phyloP scores from a whole-genome alignment of 53 echinoderm and acorn worm species.

The Actinopyga echinites region DNA sequence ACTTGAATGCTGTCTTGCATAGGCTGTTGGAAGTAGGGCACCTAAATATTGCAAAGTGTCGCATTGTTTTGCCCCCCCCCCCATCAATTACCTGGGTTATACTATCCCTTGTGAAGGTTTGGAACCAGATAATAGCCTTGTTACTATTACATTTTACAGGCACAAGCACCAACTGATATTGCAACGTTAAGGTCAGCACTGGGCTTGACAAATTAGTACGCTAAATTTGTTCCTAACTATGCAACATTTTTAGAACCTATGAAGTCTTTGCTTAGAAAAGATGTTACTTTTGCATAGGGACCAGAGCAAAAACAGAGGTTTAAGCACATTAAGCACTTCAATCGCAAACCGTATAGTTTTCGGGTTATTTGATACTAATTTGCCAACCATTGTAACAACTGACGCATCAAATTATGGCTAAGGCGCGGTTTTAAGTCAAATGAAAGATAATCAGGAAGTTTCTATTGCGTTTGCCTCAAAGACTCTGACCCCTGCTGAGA shows the following conservation, averaged over 20 bases:
- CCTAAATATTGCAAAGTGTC: too few relatives aligned
- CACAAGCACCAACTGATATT: constrained; percentile 51
- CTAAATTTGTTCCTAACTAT: constrained; percentile 51
- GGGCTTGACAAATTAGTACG: constrained; percentile 57
- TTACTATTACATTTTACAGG: constrained; percentile 50
- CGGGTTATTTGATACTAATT: constrained; percentile 42
- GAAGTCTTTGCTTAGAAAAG: constrained; percentile 31
- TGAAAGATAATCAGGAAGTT: constrained; percentile 35
- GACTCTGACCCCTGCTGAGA: constrained; percentile 50
- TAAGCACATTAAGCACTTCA: constrained; percentile 7
- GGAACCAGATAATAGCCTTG: constrained; percentile 42
- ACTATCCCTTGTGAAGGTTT: constrained; percentile 44
- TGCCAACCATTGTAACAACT: constrained; percentile 47
- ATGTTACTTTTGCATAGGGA: constrained; percentile 28
- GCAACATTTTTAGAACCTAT: constrained; percentile 52
- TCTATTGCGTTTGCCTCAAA: constrained; percentile 64
- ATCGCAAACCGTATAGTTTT: constrained; percentile 6
- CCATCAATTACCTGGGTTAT: constrained; percentile 56
- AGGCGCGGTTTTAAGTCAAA: constrained; percentile 64
- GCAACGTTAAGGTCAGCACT: constrained; percentile 43
- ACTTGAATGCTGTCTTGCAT: too few relatives aligned
- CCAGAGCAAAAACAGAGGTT: constrained; percentile 25
- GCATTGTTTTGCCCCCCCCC: too few relatives aligned
- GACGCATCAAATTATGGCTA: constrained; percentile 57
- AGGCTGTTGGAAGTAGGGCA: too few relatives aligned